Conservation (phyloP, 1,140 invertebrate species). For the Plodia interpunctella region DNA sequence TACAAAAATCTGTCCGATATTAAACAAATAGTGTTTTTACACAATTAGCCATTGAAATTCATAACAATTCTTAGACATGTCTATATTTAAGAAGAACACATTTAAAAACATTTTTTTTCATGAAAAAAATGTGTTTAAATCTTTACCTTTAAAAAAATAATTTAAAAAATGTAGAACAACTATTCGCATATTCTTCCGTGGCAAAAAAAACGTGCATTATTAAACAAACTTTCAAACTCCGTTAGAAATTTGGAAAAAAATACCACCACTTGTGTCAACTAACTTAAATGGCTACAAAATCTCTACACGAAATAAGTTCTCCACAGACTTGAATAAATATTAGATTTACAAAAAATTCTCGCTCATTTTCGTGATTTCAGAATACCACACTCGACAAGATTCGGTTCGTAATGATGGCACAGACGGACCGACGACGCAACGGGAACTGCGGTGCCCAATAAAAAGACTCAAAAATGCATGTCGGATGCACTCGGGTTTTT, state of each 20-base stretch:
- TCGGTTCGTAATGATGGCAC: constrained; percentile 33
- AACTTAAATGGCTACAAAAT: not conserved
- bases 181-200: no score
- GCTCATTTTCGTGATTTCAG: constrained; percentile 4
- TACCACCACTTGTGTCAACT: not conserved
- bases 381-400: constrained; percentile 29
- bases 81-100: no score
- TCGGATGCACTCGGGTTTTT: not conserved
- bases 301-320: not conserved
- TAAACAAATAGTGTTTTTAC: no score
- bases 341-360: constrained; percentile 12
- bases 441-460: constrained; percentile 21
- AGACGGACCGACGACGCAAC: constrained; percentile 38
- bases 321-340: constrained; percentile 13
- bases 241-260: not conserved
- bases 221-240: no score
- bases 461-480: constrained; percentile 3
- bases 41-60: no score
- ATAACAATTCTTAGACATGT: no score
- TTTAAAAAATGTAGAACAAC: no score
- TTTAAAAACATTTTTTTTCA: no score
- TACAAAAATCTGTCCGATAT: no score
- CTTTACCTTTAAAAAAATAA: no score
- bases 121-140: no score
- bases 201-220: no score